These are phyloP conservation scores for Parasteatoda lunata DNA, from an alignment of 2,888 invertebrate genomes.

Conservation along the genomic window DNA sequence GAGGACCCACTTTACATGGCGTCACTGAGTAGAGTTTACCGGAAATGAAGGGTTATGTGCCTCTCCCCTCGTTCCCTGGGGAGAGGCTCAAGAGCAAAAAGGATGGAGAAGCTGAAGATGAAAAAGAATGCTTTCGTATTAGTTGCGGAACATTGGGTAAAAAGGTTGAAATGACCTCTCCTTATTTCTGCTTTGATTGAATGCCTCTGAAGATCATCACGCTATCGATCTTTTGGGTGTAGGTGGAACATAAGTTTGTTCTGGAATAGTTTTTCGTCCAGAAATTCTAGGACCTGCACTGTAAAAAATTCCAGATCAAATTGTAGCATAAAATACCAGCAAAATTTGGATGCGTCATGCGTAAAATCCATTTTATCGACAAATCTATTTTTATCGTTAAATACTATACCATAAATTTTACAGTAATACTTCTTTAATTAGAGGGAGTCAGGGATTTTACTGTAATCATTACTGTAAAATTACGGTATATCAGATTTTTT, in stretches of 20 bases:
- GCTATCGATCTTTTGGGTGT: neutral
- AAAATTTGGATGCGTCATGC: too few relatives aligned
- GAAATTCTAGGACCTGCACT: too few relatives aligned
- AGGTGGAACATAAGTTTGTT: neutral
- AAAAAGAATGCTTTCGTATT: conserved; percentile 9
- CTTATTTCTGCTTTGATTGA: conserved; percentile 1
- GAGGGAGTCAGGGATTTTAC: too few relatives aligned
- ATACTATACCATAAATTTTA: too few relatives aligned
- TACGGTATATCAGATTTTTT: too few relatives aligned
- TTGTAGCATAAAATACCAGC: too few relatives aligned
- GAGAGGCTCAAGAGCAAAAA: neutral
- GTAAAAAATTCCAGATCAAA: too few relatives aligned
- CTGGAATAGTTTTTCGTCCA: neutral
- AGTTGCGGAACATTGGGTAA: conserved; percentile 22
- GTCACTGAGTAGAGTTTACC: conserved; percentile 34
- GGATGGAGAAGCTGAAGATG: neutral
- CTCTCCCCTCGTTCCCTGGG: neutral
- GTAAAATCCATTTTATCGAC: too few relatives aligned
- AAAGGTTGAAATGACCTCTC: conserved; percentile 5
- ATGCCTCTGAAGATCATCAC: neutral
- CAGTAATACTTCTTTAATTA: too few relatives aligned
- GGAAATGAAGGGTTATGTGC: conserved; percentile 56
- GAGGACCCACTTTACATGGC: conserved; percentile 51
- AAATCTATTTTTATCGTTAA: too few relatives aligned
- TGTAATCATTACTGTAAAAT: too few relatives aligned